These are phyloP conservation scores for Menura novaehollandiae DNA, from an alignment of 2,113 vertebrate genomes.

Conservation along the genomic window DNA sequence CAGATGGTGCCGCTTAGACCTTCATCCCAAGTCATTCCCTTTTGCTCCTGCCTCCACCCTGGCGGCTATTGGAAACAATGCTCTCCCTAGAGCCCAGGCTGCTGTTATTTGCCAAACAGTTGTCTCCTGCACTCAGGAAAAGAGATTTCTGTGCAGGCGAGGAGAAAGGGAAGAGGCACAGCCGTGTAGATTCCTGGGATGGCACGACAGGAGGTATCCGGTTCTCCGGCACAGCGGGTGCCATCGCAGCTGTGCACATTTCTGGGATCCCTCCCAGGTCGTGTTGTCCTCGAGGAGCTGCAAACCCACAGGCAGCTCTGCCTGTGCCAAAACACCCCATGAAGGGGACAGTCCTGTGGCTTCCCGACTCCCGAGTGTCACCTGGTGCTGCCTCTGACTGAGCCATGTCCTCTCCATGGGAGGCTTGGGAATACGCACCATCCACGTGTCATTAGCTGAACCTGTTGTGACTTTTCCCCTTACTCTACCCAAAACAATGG, in stretches of 20 bases:
- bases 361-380: not conserved
- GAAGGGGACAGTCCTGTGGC: not conserved
- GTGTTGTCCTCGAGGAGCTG: not conserved
- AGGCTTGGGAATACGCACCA: not conserved
- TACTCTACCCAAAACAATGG: not conserved
- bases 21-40: not conserved
- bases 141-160: not conserved
- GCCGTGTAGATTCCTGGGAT: not conserved
- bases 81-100: not conserved
- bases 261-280: not conserved
- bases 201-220: fast-evolving
- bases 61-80: not conserved
- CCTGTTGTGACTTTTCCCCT: not conserved
- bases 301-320: not conserved
- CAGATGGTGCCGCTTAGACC: conserved; percentile 5
- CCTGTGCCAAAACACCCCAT: not conserved
- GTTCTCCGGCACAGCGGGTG: not conserved
- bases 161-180: not conserved
- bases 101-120: not conserved
- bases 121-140: not conserved
- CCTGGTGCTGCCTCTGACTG: not conserved
- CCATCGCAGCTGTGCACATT: fast-evolving
- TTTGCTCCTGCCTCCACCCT: not conserved
- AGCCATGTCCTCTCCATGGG: not conserved
- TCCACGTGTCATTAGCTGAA: fast-evolving